These are phyloP conservation scores for Tachysurus fulvidraco DNA, from an alignment of 2,113 vertebrate genomes.

Conservation along the genomic window DNA sequence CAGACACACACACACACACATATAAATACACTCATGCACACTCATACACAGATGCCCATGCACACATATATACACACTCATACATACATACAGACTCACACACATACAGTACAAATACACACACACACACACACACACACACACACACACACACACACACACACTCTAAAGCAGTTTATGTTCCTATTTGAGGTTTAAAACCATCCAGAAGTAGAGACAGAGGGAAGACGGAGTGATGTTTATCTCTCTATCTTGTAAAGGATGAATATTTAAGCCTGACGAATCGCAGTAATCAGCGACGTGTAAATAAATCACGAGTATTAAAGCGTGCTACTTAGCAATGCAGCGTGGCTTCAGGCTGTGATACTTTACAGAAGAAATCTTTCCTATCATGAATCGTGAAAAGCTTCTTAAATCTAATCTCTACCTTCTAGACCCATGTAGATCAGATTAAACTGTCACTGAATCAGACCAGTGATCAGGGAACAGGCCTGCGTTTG, in stretches of 20 bases:
- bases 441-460: neutral
- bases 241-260: slow-evolving; percentile 19
- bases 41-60: too few relatives aligned
- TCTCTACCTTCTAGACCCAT: neutral
- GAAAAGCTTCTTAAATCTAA: slow-evolving; percentile 19
- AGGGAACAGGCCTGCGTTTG: neutral
- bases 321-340: neutral
- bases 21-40: too few relatives aligned
- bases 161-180: neutral
- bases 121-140: too few relatives aligned
- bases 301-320: slow-evolving; percentile 63
- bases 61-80: too few relatives aligned
- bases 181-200: slow-evolving; percentile 6
- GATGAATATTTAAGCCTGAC: slow-evolving; percentile 65
- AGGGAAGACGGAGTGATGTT: neutral
- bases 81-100: too few relatives aligned
- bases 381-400: neutral
- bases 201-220: neutral
- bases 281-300: slow-evolving; percentile 61
- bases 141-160: too few relatives aligned
- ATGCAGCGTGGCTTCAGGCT: neutral
- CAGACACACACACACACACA: too few relatives aligned
- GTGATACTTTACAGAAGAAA: neutral
- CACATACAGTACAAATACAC: too few relatives aligned
- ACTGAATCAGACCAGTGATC: neutral